Evolutionary conservation across 1,140 invertebrate genomes (phyloP), one percentile per base, ranked within the genome.

Genomic region (Bursaphelenchus mucronatus): DNA sequence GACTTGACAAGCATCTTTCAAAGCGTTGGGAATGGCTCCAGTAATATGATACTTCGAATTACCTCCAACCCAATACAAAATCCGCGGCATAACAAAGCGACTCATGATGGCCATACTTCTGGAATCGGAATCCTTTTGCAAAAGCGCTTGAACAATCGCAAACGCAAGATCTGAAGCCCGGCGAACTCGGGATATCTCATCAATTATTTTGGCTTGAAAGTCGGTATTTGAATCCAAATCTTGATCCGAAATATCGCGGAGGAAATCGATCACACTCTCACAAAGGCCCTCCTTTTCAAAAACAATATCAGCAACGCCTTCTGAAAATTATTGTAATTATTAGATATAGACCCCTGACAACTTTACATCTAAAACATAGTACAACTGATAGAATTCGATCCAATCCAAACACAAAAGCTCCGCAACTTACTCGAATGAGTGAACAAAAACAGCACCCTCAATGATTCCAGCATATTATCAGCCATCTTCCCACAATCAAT

Each of bases 51-150:
- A 30, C 40, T 59, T 59, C 41, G 21, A n/a, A 30, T 30, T 40
- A 1, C 57, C 57, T n/a, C 57, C 41, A 17, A 59, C 40, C 57
- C 57, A 59, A 50, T 40, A 59, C 41, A 59, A 59, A 11, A 50
- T n/a, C 17, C 19, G 45, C 21, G 57, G 57, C 57, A 59, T 59
- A 13, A 59, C 30, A 11, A 59, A n/a, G 1, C 57, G 57, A 30
- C 40, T 44, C 11, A 44, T 11, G 40, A 59, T 59, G 40, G 47
- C 11, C 17, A 13, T n/a, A 30, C 40, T 43, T 13, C 57, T 2
- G 40, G 45, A 39, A 5, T 59, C 57, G 15, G 57, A 59, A 39
- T 44, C 10, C 3, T 39, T 13, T 39, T 59, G 40, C 21, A 59
- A 39, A 9, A 59, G 13, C 57, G 13, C 11, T n/a, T 59, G 57